A percentile compares a stretch with the other conserved stretches of the same genome.
Evolutionary conservation across 2,888 invertebrate species (phyloP).

Genomic region (Cosmopolites sordidus): DNA sequence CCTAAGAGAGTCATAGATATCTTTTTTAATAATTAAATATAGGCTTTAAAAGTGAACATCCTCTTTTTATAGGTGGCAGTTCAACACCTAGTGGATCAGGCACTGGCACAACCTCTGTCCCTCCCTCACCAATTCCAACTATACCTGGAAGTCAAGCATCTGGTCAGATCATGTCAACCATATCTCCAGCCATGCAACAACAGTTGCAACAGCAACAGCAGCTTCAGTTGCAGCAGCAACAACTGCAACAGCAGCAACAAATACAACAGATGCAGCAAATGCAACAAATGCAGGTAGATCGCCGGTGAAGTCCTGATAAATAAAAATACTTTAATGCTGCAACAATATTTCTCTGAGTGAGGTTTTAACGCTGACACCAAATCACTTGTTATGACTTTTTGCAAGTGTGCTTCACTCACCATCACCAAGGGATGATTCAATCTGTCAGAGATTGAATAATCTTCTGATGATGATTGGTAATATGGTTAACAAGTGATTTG

Average conservation of each 20-base stretch:
- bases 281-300: constrained; percentile 64
- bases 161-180: constrained; percentile 54
- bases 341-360: no score
- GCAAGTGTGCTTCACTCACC: no score
- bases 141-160: constrained; percentile 44
- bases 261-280: constrained; percentile 58
- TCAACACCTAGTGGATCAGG: constrained; percentile 22
- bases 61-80: constrained; percentile 14
- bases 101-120: constrained; percentile 35
- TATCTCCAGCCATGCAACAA: constrained; percentile 50
- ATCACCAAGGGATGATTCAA: no score
- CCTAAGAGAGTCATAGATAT: no score
- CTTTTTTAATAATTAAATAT: no score
- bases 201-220: constrained; percentile 49
- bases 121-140: constrained; percentile 39
- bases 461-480: no score
- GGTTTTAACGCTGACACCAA: no score
- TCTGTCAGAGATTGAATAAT: no score
- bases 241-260: constrained; percentile 53
- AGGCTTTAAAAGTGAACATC: no score
- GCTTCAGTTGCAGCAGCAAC: constrained; percentile 49
- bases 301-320: constrained; percentile 40
- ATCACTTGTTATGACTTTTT: no score
- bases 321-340: not conserved
- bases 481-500: no score